Evolutionary conservation across 2,797 vertebrate genomes (phyloP), one percentile per base, ranked within the genome.

Genomic region (Paguma larvata): DNA sequence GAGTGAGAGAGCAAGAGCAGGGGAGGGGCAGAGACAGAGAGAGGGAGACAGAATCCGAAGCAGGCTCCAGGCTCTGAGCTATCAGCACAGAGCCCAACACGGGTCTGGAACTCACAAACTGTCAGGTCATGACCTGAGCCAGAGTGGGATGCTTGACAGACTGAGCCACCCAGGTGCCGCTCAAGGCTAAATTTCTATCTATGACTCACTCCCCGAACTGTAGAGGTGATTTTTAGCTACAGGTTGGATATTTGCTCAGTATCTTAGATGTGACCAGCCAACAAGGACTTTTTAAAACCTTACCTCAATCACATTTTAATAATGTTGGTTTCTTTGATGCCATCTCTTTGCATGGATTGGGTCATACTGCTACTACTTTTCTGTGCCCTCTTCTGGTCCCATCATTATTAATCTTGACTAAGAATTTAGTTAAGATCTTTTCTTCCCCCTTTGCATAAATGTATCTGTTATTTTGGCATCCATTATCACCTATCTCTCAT

Each of bases 291-390:
- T 56, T 41, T 59, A 65, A 32, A 89, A 62, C 67, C 6, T 38
- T 32, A 63, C 9, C 21, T 32, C 34, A 44, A 9, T 67, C 11
- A 30, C 48, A 53, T 67, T 73, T 85, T 89, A 84, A 68, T 19
- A 51, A 59, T 10, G 44, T 18, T 34, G 11, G 10, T 27, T 73
- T 78, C 6, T 38, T 34, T 86, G 25, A 15, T n/a, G 32, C 1
- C 65, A 3, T 46, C 38, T 67, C 9, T 78, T 72, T 65, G 27
- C 27, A 2, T 34, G 9, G 2, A 44, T 7, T 32, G 44, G 91
- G 14, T 46, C 8, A 6, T 21, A 25, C 14, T 18, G 2, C 70
- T 41, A 3, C 0, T n/a, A 6, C 9, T 53, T 44, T 16, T 25
- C 3, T 56, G 10, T 46, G 19, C 21, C 21, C 21, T 92, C 12